Evolutionary conservation across 2,113 vertebrate species (phyloP).

Genomic region (Progne subis): DNA sequence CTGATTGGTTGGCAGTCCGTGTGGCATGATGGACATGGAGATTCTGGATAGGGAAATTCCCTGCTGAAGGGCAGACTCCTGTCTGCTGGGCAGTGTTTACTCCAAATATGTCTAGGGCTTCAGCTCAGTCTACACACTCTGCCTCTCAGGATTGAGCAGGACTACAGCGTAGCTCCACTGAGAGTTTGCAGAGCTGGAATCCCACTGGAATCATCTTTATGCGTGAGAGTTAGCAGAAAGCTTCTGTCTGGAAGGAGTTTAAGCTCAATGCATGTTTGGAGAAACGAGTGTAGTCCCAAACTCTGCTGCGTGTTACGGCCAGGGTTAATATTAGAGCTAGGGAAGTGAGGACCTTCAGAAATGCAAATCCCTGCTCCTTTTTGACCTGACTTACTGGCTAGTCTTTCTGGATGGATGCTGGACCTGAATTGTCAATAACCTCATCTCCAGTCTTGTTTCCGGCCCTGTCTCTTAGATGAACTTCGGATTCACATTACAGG

Average conservation of each 20-base stretch:
- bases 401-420: neutral
- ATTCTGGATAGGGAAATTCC: neutral
- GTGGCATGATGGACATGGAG: neutral
- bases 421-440: neutral
- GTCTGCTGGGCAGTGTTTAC: neutral
- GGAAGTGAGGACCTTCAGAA: neutral
- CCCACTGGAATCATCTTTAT: neutral
- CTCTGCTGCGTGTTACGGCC: neutral
- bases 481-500: neutral
- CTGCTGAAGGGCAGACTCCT: neutral
- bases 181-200: neutral
- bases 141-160: neutral
- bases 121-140: neutral
- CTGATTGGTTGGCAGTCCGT: neutral
- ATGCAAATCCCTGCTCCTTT: neutral
- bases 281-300: rapidly evolving
- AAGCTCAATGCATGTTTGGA: neutral
- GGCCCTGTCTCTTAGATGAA: neutral
- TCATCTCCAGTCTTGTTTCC: neutral
- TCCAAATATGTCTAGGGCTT: neutral
- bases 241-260: neutral
- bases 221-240: neutral
- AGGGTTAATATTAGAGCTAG: neutral
- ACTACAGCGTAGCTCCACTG: neutral
- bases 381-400: neutral